Base-by-base conservation (phyloP, 2,888 invertebrate genomes). In the Gari tellinella region DNA sequence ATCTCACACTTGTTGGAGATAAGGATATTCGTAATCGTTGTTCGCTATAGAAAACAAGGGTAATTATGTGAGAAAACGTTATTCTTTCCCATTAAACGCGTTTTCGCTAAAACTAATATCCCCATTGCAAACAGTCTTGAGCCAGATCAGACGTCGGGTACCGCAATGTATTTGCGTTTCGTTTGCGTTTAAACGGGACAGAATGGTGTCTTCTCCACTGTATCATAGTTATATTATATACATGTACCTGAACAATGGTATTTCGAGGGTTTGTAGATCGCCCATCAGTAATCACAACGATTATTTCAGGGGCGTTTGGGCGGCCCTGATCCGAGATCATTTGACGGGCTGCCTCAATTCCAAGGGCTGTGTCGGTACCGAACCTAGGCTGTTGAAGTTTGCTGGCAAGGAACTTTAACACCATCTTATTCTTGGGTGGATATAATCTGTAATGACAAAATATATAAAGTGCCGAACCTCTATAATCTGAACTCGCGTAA, bases 221-320 rank as follows among this genome's bases (percentile, higher is more conserved):
- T 12, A 15, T 40, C 15, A 40, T 15, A 8, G 10, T 10, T 40
- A 40, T 40, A 40, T 40, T 40, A 40, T 40, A 43, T 19, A 5
- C 43, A 57, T 31, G 21, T 58, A 79, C 83, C 68, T 84, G 81
- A 10, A 74, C 58, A 3, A 83, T 80, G 23, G 87, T 87, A 40
- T 82, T 68, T 21, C 77, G 56, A 2, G 85, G 84, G 21, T 82
- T 74, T 0, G 79, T 80, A 0, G 88, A 88, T 21, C 84, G 58
- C 1, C 88, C 88, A 46, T 88, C 88, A 10, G 88, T 88, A 63
- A 88, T 85, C 26, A 88, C 85, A 15, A 88, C 81, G 15, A 81
- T 82, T n/a, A 88, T 77, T 51, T 86, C 86, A 0, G 88, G 86
- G 0, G 86, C 84, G 48, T 83, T 74, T 7, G 75, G 58, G n/a